A percentile compares a stretch with the other conserved stretches of the same genome.
Evolutionary conservation across 2,113 vertebrate species (phyloP).

Genomic region (Zosterops lateralis): DNA sequence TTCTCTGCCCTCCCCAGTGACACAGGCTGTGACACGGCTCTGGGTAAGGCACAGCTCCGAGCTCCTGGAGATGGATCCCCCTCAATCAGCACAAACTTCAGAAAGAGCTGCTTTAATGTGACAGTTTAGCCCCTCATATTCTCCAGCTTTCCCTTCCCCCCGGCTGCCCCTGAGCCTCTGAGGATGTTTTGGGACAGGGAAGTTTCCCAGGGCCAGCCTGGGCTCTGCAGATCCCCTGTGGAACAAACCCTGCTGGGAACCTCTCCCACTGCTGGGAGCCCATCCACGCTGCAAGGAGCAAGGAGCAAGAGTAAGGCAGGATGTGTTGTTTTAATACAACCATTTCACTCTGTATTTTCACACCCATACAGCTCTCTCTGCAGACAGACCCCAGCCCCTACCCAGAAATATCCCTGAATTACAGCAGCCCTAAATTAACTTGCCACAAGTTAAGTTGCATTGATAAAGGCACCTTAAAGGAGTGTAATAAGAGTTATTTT

Average conservation of each 20-base stretch:
- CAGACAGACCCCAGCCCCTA: background rate
- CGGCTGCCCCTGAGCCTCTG: background rate
- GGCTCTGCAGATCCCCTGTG: background rate
- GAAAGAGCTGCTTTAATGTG: background rate
- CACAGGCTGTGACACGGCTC: too few species aligned
- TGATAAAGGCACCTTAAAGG: background rate
- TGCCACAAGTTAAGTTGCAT: background rate
- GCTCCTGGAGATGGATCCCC: background rate
- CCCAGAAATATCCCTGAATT: background rate
- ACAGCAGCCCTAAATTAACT: background rate
- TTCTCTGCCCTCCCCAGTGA: background rate
- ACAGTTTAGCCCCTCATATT: background rate
- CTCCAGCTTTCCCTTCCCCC: background rate
- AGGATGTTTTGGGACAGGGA: background rate
- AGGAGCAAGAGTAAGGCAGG: background rate
- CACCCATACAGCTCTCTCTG: background rate
- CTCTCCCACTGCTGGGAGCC: background rate
- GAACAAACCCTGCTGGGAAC: fast-evolving
- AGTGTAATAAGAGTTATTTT: background rate
- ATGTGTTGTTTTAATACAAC: background rate
- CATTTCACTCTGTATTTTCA: background rate
- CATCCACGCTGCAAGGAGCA: background rate
- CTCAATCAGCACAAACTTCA: background rate
- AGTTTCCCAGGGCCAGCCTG: background rate
- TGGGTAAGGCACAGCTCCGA: background rate